Conservation (phyloP, 1,140 invertebrate genomes). For the Agraylea sexmaculata region DNA sequence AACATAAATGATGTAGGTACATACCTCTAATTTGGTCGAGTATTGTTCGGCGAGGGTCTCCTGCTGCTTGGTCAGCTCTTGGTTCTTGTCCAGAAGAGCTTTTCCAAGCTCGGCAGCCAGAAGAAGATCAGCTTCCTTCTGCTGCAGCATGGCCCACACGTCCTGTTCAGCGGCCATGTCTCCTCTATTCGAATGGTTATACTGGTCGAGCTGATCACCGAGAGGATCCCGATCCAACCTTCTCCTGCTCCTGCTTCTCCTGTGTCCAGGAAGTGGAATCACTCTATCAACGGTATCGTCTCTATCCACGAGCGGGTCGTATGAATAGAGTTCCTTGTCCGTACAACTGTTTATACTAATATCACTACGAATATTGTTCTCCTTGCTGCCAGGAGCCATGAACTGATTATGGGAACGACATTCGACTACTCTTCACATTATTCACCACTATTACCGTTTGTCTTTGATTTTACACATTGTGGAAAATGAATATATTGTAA, state of each 20-base stretch:
- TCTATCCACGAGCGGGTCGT: conserved; percentile 10
- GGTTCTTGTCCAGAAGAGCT: conserved; percentile 86
- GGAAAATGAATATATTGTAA: too few species aligned
- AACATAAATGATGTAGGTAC: too few species aligned
- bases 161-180: conserved; percentile 50
- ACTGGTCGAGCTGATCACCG: conserved; percentile 21
- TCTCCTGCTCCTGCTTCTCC: conserved; percentile 16
- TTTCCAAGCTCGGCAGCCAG: conserved; percentile 91
- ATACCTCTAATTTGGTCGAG: conserved; percentile 86
- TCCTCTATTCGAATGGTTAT: conserved; percentile 36
- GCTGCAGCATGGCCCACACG: conserved; percentile 70
- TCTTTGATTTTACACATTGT: too few species aligned
- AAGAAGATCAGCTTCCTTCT: conserved; percentile 86
- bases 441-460: too few species aligned
- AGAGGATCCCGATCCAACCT: conserved; percentile 9
- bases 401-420: too few species aligned
- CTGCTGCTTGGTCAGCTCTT: conserved; percentile 77
- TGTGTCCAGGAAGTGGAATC: conserved; percentile 12
- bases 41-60: conserved; percentile 80
- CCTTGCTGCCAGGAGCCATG: too few species aligned
- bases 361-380: too few species aligned
- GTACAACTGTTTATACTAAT: too few species aligned
- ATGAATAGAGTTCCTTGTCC: conserved; percentile 15
- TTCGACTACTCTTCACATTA: too few species aligned
- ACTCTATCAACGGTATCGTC: conserved; percentile 11